Base-by-base conservation (phyloP, 2,113 vertebrate species). In the Rhinoptilus africanus region DNA sequence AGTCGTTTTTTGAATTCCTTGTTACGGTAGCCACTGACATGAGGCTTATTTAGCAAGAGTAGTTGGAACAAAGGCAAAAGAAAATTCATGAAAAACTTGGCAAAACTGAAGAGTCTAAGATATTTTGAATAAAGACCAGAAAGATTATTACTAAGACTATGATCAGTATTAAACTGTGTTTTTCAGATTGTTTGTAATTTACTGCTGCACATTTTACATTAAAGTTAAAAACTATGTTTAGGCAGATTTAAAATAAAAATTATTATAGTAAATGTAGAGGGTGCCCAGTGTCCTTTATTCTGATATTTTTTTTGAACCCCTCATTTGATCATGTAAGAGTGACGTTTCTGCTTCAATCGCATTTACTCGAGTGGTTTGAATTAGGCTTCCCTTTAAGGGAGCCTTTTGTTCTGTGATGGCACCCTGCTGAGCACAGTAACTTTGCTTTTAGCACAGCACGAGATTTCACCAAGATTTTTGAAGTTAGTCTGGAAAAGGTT, bases 361-460 rank as follows among this genome's bases (percentile, higher is more conserved):
- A 50, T 75, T 32, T 69, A 83, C 77, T 82, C 4, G 14, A 51
- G 78, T 62, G 66, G n/a, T 79, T 95, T 86, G 85, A 96, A 91
- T 86, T 83, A 64, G 63, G 32, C 78, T 85, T 93, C 57, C 86
- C 64, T 88, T 96, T 91, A 73, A 85, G 79, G 77, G 45, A 76
- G 4, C n/a, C 83, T 91, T 97, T 94, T 95, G 85, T 92, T 93
- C 89, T 93, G 81, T 85, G 76, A 18, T 69, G 57, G 81, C 89
- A 66, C 62, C 91, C 71, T 41, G 24, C 73, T 60, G 78, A 90
- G 83, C 77, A 35, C 50, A 86, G 87, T 93, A 83, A 71, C 82
- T 94, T 85, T 85, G 72, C 91, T 97, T 95, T 96, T 94, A 96
- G 88, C 85, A 48, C 85, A 79, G 89, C 81, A 22, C 63, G 75